A percentile compares a stretch with the other conserved stretches of the same genome.
Evolutionary conservation across 2,888 invertebrate genomes (phyloP).

Genomic region (Drosophila kambysellisi): DNA sequence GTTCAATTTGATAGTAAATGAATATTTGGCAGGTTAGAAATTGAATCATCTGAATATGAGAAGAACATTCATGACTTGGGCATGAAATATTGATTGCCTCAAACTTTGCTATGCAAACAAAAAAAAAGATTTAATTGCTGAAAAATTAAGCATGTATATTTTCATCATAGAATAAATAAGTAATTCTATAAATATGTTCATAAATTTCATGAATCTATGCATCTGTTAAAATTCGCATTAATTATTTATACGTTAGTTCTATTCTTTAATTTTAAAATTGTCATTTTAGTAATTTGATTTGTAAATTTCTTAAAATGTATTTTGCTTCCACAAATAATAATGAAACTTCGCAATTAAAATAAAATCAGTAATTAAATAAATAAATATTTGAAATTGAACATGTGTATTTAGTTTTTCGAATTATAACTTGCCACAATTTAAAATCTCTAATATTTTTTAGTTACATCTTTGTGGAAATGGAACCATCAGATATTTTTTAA

Average conservation of each 20-base stretch:
- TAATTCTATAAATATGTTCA: not conserved
- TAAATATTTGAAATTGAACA: not conserved
- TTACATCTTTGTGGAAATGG: not conserved
- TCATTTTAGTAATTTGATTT: not conserved
- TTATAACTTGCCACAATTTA: not conserved
- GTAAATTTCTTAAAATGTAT: not conserved
- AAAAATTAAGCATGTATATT: not conserved
- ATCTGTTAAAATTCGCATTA: not conserved
- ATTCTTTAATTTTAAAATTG: not conserved
- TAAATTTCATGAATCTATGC: not conserved
- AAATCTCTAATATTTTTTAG: not conserved
- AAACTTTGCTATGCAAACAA: not conserved
- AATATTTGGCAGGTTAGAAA: not conserved
- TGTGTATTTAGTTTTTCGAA: not conserved
- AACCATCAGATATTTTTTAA: not conserved
- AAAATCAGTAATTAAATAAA: too few relatives aligned
- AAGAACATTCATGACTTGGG: not conserved
- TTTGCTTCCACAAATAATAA: not conserved
- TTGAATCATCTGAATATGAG: too few relatives aligned
- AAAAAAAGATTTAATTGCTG: not conserved
- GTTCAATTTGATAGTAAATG: not conserved
- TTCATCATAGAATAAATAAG: not conserved
- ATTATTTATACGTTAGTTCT: too few relatives aligned
- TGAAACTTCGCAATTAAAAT: too few relatives aligned
- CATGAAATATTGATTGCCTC: not conserved